phyloP scores from a whole-genome alignment of 2,888 invertebrate species.

The Lymantria dispar region DNA sequence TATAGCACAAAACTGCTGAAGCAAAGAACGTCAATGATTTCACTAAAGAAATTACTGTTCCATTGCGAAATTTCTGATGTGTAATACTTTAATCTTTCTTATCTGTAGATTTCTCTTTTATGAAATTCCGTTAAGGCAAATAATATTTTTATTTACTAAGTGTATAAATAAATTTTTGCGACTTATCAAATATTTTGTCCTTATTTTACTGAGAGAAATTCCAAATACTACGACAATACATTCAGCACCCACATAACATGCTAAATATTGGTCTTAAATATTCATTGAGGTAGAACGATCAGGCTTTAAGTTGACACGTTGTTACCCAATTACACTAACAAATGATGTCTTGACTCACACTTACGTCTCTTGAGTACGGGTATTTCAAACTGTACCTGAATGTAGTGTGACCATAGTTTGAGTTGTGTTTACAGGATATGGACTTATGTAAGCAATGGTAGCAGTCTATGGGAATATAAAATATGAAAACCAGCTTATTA shows the following conservation, averaged over 20 bases:
- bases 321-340: slow-evolving; percentile 4
- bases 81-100: too few species aligned
- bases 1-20: too few species aligned
- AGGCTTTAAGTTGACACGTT: slow-evolving; percentile 1
- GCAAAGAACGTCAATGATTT: too few species aligned
- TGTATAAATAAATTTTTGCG: too few species aligned
- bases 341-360: neutral
- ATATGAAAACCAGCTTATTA: too few species aligned
- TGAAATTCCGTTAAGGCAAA: too few species aligned
- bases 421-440: neutral
- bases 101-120: too few species aligned
- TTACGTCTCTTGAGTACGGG: neutral
- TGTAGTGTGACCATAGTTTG: neutral
- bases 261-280: slow-evolving; percentile 1
- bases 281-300: neutral
- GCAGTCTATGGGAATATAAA: too few species aligned
- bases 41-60: too few species aligned
- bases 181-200: too few species aligned
- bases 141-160: too few species aligned
- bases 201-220: neutral
- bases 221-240: neutral
- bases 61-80: too few species aligned
- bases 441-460: neutral
- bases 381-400: slow-evolving; percentile 2
- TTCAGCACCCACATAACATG: neutral